Base-by-base conservation (phyloP, 1,140 invertebrate genomes). In the Platyscapa corneri region DNA sequence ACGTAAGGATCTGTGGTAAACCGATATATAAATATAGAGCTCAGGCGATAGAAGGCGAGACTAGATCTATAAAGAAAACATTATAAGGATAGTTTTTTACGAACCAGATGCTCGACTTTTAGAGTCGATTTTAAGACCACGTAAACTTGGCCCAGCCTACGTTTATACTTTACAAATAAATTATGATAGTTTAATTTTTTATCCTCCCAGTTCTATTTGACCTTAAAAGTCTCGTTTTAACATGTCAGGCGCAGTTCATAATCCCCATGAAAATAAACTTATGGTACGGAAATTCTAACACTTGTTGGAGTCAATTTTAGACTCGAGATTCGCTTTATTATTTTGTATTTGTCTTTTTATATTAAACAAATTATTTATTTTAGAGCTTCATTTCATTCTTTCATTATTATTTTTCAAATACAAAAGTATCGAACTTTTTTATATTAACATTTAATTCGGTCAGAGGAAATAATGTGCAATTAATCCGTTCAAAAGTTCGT, bases 1-100 rank as follows among this genome's bases (percentile, higher is more conserved):
- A 60, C 10, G 20, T 60, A 27, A 60, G 23, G 56, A 42, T 37
- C 2, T 27, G 0, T 3, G 20, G 30, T 3, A 18, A 1, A 3
- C 30, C 3, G 32, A 30, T 32, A 32, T n/a, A 42, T 46, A 42
- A 37, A 32, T 32, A 20, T 32, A 32, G 0, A 30, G 14, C 16
- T 20, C 10, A 67, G 32, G 49, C 6, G 30, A n/a, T 39, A 23
- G 23, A 56, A 37, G 32, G 49, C 16, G 27, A 30, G n/a, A 53
- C 46, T 14, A 12, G 6, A 6, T 46, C 39, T 77, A 14, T 70
- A 56, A 53, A 18, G 49, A 53, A 23, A 56, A 32, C 30, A 77
- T 75, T 8, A 18, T n/a, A 75, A 80, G 37, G 23, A 27, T 18
- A 37, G 53, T 70, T 81, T 49, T 80, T 81, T 70, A 70, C 42